Percentiles rank a stretch among this genome's conserved stretches.
Conservation (phyloP, 2,113 vertebrate species). For the Ellobius talpinus region DNA sequence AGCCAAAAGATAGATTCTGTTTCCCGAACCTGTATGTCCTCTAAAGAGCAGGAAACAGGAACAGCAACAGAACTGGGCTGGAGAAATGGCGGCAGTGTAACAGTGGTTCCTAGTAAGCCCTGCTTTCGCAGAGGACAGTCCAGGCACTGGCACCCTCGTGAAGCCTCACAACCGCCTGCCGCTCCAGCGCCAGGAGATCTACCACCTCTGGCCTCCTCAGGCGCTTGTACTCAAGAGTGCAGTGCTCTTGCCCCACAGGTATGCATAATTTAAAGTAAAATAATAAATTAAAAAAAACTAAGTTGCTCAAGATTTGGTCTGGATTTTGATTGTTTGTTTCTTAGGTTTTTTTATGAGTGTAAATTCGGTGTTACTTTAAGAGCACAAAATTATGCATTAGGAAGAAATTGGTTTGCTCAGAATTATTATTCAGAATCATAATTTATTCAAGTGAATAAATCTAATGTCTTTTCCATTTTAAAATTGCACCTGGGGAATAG, state of each 20-base stretch:
- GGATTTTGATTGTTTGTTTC: constrained; percentile 4
- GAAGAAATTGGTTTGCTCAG: constrained; percentile 1
- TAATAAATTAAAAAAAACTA: not conserved
- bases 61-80: not conserved
- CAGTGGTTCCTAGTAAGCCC: not conserved
- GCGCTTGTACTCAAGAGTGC: not conserved
- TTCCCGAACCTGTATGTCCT: not conserved
- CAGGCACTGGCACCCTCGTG: not conserved
- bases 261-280: not conserved
- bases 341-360: constrained; percentile 15
- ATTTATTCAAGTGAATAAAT: constrained; percentile 53
- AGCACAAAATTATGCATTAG: constrained; percentile 18
- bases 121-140: not conserved
- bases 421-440: constrained; percentile 36
- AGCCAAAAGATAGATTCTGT: not conserved
- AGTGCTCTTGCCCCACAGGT: not conserved
- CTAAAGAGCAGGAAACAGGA: not conserved
- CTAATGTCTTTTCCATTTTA: not conserved
- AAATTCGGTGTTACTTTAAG: constrained; percentile 45
- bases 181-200: not conserved
- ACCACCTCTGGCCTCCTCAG: not conserved
- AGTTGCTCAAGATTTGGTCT: not conserved
- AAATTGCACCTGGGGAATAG: not conserved
- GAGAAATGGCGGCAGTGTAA: not conserved
- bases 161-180: no score